A percentile compares a stretch with the other conserved stretches of the same genome.
Conservation (phyloP, 2,888 invertebrate species). For the Schizaphis graminum region DNA sequence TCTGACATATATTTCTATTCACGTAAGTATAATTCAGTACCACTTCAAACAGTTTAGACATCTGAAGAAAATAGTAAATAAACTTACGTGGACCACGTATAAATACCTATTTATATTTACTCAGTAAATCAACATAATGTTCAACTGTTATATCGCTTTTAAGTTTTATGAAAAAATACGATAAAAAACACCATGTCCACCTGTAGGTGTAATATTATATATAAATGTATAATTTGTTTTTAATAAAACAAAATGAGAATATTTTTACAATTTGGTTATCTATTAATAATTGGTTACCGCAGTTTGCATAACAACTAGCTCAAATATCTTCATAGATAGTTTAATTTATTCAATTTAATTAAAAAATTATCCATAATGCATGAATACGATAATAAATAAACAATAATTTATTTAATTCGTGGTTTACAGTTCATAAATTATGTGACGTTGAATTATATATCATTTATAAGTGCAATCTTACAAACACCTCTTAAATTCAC, state of each 20-base stretch:
- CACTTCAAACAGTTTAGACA: background rate
- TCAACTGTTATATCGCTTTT: background rate
- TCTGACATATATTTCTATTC: background rate
- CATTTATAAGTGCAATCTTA: background rate
- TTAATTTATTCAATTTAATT: background rate
- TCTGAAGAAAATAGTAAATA: slow-evolving; percentile 8
- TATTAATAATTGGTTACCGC: background rate
- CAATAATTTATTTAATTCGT: background rate
- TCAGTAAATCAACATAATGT: background rate
- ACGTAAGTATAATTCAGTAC: background rate
- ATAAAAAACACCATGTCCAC: background rate
- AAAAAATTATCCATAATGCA: background rate
- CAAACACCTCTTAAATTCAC: background rate
- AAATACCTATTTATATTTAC: background rate
- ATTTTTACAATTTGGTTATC: background rate
- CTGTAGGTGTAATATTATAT: background rate
- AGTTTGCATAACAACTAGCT: background rate
- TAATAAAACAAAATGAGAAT: background rate
- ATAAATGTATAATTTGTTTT: background rate
- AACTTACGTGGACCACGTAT: background rate
- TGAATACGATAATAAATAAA: background rate
- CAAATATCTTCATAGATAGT: background rate
- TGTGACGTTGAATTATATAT: background rate
- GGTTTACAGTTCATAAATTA: background rate
- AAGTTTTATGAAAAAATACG: background rate